Percentiles rank a stretch among this genome's conserved stretches.
Evolutionary conservation across 2,113 vertebrate species (phyloP).

Genomic region (Mus spicilegus): DNA sequence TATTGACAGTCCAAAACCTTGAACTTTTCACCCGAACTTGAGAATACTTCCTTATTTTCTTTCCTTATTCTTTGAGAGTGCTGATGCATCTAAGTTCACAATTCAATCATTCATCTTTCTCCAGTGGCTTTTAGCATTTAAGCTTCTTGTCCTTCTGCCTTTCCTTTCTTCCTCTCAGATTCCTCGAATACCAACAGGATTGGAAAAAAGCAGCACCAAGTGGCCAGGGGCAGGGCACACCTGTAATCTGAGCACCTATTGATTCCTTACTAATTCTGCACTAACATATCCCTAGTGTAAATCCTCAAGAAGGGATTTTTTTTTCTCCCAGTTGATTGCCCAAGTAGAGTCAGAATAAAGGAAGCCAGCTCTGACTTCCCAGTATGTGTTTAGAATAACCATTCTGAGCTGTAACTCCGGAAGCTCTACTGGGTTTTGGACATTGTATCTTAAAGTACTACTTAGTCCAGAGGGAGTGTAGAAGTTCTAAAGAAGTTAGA

Average conservation of each 20-base stretch:
- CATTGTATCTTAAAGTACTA: neutral
- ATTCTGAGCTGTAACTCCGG: neutral
- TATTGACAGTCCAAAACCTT: neutral
- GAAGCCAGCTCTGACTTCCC: neutral
- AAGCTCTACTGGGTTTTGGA: neutral
- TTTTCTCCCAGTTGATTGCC: neutral
- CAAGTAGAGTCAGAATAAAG: neutral
- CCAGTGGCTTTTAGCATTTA: neutral
- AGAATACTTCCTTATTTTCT: neutral
- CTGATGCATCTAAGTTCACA: neutral
- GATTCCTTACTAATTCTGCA: neutral
- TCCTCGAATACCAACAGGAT: neutral
- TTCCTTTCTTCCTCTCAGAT: neutral
- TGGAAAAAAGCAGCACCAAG: neutral
- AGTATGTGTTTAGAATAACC: neutral
- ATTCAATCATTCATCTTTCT: neutral
- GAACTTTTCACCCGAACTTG: neutral
- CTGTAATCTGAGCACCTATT: neutral
- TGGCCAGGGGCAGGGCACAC: neutral
- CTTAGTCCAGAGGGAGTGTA: neutral
- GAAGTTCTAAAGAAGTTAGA: neutral
- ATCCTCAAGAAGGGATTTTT: neutral
- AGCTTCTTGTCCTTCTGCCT: neutral
- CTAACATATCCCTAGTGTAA: neutral
- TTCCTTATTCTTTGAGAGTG: neutral